Base-by-base conservation (phyloP, 2,113 vertebrate species). In the Nematolebias whitei region DNA sequence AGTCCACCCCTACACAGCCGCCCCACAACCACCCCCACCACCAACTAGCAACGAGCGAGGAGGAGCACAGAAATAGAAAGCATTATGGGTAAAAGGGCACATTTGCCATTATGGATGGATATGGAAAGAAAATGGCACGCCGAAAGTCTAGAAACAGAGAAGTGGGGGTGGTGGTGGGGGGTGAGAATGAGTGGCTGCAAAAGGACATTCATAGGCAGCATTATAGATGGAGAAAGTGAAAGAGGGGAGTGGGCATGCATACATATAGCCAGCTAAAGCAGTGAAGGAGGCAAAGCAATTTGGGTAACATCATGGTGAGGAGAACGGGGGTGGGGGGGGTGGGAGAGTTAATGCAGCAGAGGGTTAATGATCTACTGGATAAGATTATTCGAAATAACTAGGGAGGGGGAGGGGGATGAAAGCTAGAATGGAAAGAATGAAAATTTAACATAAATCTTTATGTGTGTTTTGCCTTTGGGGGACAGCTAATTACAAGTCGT, bases 61-160 rank as follows among this genome's bases (percentile, higher is more conserved):
- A 89, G 84, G 74, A 84, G 84, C 87, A 91, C 84, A 70, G 76
- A 89, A 92, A 91, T 90, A 91, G 89, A 91, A 90, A 85, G 82
- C 86, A 85, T 90, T 83, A 80, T 85, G 87, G 83, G 63, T 85
- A 82, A 89, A 85, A 80, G 59, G 67, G 86, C 83, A 85, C 83
- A 84, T 72, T 86, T 19, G 54, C 68, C 68, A 71, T 85, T 82
- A 87, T 78, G 60, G 55, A 89, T 83, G 79, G 67, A 72, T 83
- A 84, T 76, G 75, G 74, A 79, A 75, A 70, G 78, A 43, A 71
- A 59, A 53, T 1, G 56, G 39, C 1, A 11, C 1, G 13, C 54
- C 24, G 4, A 26, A 54, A 35, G 56, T 38, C 72, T 54, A n/a
- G 62, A 32, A 65, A 11, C 16, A 68, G 62, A 38, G 61, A 45